A percentile compares a stretch with the other conserved stretches of the same genome.
These are phyloP conservation scores for Drosophila subpulchrella DNA, from an alignment of 1,140 invertebrate species.

Conservation along the genomic window DNA sequence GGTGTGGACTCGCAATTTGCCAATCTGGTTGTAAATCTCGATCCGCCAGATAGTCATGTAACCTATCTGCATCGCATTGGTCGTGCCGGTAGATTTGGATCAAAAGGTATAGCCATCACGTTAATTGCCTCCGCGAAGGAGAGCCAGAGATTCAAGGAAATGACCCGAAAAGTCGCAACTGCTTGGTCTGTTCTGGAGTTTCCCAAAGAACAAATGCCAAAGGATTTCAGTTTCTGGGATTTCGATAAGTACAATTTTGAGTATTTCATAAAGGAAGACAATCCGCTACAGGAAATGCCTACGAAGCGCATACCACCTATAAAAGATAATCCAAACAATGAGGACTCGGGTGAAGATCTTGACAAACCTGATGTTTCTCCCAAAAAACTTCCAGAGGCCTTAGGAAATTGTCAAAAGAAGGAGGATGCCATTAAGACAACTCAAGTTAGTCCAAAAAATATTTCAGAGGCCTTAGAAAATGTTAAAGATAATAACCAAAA, in stretches of 20 bases:
- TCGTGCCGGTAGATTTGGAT: conserved; percentile 95
- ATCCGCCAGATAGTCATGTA: conserved; percentile 91
- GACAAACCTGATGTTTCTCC: not conserved
- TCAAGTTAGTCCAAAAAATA: not conserved
- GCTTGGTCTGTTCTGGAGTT: conserved; percentile 86
- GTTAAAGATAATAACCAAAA: not conserved
- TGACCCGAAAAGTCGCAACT: conserved; percentile 85
- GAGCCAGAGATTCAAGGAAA: conserved; percentile 87
- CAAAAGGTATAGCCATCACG: conserved; percentile 89
- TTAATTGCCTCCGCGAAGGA: conserved; percentile 87
- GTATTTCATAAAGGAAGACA: conserved; percentile 26
- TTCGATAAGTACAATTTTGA: conserved; percentile 55
- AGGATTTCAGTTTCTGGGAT: conserved; percentile 60
- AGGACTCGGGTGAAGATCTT: no score
- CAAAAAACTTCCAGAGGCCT: not conserved
- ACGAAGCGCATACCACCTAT: not conserved
- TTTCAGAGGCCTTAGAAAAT: not conserved
- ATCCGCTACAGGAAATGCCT: conserved; percentile 11
- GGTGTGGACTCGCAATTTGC: conserved; percentile 97
- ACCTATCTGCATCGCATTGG: conserved; percentile 98
- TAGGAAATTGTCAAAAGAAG: not conserved
- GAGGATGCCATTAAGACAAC: not conserved
- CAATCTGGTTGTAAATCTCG: conserved; percentile 97
- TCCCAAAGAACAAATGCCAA: conserved; percentile 64
- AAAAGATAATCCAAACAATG: no score